Percentiles rank a stretch among this genome's conserved stretches.
phyloP scores from a whole-genome alignment of 2,888 invertebrate genomes.

The Lacanobia wlatinum region DNA sequence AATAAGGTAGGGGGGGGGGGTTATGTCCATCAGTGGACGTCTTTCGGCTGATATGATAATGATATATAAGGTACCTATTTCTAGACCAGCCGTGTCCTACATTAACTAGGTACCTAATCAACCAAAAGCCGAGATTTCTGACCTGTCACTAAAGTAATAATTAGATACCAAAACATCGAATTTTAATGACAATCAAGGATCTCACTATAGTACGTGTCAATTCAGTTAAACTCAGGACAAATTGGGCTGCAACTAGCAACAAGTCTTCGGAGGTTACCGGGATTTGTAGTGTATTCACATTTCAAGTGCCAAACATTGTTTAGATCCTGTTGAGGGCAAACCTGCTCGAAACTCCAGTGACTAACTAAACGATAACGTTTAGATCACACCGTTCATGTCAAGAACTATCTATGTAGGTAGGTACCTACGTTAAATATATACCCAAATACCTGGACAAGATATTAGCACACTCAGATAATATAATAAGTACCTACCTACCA shows the following conservation, averaged over 20 bases:
- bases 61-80: too few species aligned
- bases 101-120: too few species aligned
- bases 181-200: constrained; percentile 3
- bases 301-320: neutral
- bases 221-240: constrained; percentile 9
- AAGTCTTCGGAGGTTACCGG: constrained; percentile 16
- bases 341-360: neutral
- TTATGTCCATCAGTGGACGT: too few species aligned
- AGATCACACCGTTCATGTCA: neutral
- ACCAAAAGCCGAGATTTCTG: neutral
- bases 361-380: neutral
- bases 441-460: neutral
- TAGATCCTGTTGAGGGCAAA: neutral
- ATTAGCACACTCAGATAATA: neutral
- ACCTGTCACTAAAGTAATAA: too few species aligned
- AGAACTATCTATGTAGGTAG: too few species aligned
- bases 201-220: constrained; percentile 7
- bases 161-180: neutral
- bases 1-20: too few species aligned
- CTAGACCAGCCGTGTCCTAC: too few species aligned
- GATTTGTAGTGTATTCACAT: constrained; percentile 23
- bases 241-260: constrained; percentile 28
- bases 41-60: too few species aligned
- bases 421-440: too few species aligned
- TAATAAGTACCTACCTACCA: too few species aligned